Evolutionary conservation across 2,113 vertebrate genomes (phyloP).

Genomic region (Rhinoderma darwinii): DNA sequence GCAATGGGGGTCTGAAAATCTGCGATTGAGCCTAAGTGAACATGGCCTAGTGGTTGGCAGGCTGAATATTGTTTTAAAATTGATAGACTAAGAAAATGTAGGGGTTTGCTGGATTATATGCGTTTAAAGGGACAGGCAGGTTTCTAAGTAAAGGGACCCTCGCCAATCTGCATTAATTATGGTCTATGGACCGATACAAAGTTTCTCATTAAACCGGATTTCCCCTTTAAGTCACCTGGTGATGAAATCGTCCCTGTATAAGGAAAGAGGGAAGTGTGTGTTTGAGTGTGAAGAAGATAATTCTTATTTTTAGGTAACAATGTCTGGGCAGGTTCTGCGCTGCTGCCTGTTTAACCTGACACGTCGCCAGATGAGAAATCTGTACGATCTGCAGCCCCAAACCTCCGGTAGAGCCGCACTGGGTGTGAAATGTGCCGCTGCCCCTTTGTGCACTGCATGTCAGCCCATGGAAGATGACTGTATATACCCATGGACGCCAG

Average conservation of each 20-base stretch:
- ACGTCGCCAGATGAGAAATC: neutral
- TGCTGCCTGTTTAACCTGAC: neutral
- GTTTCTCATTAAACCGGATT: neutral
- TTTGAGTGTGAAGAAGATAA: neutral
- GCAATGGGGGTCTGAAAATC: no score
- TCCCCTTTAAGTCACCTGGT: neutral
- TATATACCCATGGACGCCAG: no score
- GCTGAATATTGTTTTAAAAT: neutral
- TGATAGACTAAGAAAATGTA: no score
- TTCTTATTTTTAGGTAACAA: neutral
- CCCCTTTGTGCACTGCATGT: no score
- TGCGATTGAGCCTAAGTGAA: no score
- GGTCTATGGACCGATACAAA: neutral
- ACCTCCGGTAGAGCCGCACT: no score
- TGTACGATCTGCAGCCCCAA: neutral
- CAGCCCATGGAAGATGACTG: no score
- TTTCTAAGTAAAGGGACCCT: no score
- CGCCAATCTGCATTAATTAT: neutral
- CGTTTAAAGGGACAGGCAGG: no score
- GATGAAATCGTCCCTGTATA: neutral
- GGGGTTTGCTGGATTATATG: no score
- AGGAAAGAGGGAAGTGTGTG: neutral
- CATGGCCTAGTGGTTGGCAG: neutral
- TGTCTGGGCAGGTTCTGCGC: conserved; percentile 15
- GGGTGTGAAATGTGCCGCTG: no score